These are phyloP conservation scores for Paradisaea rubra DNA, from an alignment of 2,113 vertebrate genomes.

Conservation along the genomic window DNA sequence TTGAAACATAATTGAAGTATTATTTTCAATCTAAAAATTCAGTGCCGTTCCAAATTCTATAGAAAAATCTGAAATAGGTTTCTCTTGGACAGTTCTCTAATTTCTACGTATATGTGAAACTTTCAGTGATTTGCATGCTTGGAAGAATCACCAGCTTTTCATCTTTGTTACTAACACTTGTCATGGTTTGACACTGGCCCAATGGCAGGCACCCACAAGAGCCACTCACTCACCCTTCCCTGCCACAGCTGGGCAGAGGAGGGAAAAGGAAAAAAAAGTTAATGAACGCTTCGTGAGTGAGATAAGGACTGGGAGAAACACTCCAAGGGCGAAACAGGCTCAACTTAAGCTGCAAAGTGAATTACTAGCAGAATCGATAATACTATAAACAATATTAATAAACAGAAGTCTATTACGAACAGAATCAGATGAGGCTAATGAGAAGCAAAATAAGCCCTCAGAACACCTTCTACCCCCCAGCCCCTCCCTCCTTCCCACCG, in stretches of 20 bases:
- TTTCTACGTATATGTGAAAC: not conserved
- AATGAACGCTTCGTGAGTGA: fast-evolving
- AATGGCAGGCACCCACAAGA: not conserved
- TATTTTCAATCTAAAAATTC: conserved; percentile 12
- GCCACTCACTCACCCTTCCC: not conserved
- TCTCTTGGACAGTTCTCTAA: not conserved
- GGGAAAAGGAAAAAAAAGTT: not conserved
- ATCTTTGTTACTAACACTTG: not conserved
- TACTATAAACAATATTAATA: too few relatives aligned
- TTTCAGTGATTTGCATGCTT: not conserved
- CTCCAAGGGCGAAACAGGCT: not conserved
- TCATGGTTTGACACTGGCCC: not conserved
- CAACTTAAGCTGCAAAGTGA: not conserved
- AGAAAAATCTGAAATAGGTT: not conserved
- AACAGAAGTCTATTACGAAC: not conserved
- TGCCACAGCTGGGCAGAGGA: not conserved
- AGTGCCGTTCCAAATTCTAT: not conserved
- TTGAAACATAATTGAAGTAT: conserved; percentile 2
- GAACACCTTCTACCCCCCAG: not conserved
- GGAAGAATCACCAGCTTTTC: conserved; percentile 7
- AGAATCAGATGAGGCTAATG: not conserved
- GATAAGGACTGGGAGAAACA: not conserved
- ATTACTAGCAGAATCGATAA: not conserved
- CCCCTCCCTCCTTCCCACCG: not conserved
- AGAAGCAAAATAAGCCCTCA: not conserved